Percentiles rank a stretch among this genome's conserved stretches.
Conservation (phyloP, 2,113 vertebrate genomes). For the Mormoops blainvillei region DNA sequence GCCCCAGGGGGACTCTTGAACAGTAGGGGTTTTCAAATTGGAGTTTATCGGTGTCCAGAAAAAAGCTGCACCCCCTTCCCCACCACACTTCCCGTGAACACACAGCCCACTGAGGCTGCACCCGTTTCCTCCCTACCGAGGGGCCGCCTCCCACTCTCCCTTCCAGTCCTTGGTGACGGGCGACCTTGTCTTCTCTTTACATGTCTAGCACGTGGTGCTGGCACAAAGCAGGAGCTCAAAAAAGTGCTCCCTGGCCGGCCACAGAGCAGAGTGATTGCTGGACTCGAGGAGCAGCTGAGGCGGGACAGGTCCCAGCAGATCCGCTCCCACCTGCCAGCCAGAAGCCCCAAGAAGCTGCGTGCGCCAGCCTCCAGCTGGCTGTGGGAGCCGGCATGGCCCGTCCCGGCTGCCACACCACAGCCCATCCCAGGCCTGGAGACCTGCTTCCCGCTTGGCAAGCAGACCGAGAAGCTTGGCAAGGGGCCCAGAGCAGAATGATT, state of each 20-base stretch:
- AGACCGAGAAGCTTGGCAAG: not conserved
- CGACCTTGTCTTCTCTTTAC: not conserved
- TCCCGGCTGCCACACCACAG: not conserved
- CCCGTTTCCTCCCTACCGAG: too few relatives aligned
- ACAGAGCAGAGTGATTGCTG: not conserved
- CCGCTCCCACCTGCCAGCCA: rapidly evolving
- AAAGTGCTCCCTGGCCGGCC: not conserved
- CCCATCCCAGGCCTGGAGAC: not conserved
- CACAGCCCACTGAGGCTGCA: not conserved
- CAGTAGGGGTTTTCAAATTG: not conserved
- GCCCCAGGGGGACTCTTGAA: not conserved
- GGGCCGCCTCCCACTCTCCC: not conserved
- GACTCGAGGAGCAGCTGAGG: rapidly evolving
- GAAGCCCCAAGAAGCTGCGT: not conserved
- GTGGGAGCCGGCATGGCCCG: not conserved
- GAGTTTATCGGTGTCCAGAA: not conserved
- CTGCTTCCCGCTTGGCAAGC: not conserved
- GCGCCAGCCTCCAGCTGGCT: rapidly evolving
- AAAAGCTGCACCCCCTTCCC: not conserved
- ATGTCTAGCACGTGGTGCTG: not conserved
- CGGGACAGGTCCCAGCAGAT: not conserved
- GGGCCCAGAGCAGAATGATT: not conserved
- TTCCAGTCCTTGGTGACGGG: too few relatives aligned
- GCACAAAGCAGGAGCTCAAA: not conserved
- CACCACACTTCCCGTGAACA: rapidly evolving